Evolutionary conservation across 2,888 invertebrate species (phyloP).

Genomic region (Teleogryllus oceanicus): DNA sequence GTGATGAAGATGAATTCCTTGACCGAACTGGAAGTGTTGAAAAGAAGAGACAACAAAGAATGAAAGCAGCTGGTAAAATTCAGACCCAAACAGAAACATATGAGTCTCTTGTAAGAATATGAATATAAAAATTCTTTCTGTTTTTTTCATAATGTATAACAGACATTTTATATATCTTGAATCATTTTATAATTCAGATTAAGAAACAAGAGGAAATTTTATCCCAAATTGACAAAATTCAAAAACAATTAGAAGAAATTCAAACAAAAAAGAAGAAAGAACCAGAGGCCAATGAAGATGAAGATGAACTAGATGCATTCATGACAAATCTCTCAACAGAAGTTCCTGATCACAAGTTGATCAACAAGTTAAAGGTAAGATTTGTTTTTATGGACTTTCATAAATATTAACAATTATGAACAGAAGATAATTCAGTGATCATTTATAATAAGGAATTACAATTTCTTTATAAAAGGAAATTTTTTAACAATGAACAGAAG

Average conservation of each 20-base stretch:
- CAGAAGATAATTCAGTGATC: too few species aligned
- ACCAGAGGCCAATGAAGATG: constrained; percentile 47
- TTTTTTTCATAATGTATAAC: constrained; percentile 29
- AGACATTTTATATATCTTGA: constrained; percentile 24
- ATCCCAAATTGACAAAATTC: constrained; percentile 57
- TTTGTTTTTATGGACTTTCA: too few species aligned
- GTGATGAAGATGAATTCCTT: constrained; percentile 92
- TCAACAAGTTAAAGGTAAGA: constrained; percentile 54
- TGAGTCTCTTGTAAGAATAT: constrained; percentile 45
- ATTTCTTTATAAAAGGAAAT: too few species aligned
- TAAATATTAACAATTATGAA: not conserved
- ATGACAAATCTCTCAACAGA: constrained; percentile 65
- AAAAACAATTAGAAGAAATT: constrained; percentile 51
- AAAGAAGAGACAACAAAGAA: constrained; percentile 74
- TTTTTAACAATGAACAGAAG: too few species aligned
- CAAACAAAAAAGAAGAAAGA: not conserved
- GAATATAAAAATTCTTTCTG: constrained; percentile 32
- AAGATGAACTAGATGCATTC: constrained; percentile 78
- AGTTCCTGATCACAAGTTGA: constrained; percentile 62
- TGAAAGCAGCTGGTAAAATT: constrained; percentile 56
- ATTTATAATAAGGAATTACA: too few species aligned
- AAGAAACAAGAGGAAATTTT: constrained; percentile 56
- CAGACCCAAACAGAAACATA: constrained; percentile 57
- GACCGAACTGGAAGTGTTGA: constrained; percentile 94
- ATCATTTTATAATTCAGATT: constrained; percentile 49